phyloP scores from a whole-genome alignment of 2,113 vertebrate species.

The Diadophis punctatus region DNA sequence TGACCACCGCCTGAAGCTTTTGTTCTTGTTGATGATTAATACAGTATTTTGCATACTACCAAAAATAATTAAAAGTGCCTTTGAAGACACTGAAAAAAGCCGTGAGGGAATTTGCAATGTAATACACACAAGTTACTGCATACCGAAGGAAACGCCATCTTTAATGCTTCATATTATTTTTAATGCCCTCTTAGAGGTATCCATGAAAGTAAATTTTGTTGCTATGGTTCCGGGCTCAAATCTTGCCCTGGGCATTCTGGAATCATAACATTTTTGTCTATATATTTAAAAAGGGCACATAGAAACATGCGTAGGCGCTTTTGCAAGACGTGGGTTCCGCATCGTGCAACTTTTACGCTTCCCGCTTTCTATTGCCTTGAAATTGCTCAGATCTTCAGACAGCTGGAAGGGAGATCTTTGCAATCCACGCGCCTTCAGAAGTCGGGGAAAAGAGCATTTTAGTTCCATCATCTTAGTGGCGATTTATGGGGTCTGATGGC shows the following conservation, averaged over 20 bases:
- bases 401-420: not conserved
- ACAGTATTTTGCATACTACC: conserved; percentile 7
- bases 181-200: not conserved
- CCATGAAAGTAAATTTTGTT: too few species aligned
- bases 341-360: not conserved
- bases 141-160: not conserved
- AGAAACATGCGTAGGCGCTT: not conserved
- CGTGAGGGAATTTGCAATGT: not conserved
- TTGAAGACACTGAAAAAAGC: conserved; percentile 2
- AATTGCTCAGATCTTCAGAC: not conserved
- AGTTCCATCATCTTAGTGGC: not conserved
- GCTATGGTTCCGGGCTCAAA: not conserved
- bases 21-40: not conserved
- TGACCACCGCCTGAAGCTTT: not conserved
- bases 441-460: not conserved
- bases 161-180: not conserved
- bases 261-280: not conserved
- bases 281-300: not conserved
- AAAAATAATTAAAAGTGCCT: conserved; percentile 26
- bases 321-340: not conserved
- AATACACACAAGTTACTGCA: not conserved
- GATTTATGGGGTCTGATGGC: not conserved
- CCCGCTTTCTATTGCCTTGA: not conserved
- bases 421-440: not conserved
- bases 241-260: not conserved